Conservation (phyloP, 2,888 invertebrate genomes). For the Argynnis bischoffii region DNA sequence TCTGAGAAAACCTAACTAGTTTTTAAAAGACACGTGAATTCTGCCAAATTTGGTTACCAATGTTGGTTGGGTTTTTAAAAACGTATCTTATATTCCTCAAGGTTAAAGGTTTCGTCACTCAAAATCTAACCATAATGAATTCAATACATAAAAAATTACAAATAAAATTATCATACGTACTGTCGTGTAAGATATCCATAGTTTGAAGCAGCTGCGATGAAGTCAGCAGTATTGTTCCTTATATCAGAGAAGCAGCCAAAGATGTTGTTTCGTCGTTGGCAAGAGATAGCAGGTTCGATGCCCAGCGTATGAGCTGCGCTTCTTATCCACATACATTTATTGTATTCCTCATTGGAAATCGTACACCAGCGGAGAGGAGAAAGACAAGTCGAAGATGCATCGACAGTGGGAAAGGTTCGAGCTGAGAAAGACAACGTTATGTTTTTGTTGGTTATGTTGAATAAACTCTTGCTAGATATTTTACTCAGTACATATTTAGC, state of each 20-base stretch:
- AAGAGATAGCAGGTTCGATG: slow-evolving; percentile 82
- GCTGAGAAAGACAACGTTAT: slow-evolving; percentile 48
- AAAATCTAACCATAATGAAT: background rate
- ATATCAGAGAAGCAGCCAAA: slow-evolving; percentile 82
- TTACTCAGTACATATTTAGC: too few relatives aligned
- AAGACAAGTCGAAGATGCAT: slow-evolving; percentile 55
- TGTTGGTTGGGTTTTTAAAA: too few relatives aligned
- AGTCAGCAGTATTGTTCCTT: slow-evolving; percentile 74
- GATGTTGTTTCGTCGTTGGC: slow-evolving; percentile 66
- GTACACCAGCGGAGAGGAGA: slow-evolving; percentile 84
- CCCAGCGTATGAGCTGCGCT: slow-evolving; percentile 80
- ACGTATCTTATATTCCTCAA: too few relatives aligned
- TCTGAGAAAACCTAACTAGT: too few relatives aligned
- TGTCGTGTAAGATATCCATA: slow-evolving; percentile 84
- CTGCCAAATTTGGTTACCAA: too few relatives aligned
- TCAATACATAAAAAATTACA: background rate
- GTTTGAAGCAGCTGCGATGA: slow-evolving; percentile 84
- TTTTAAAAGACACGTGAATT: too few relatives aligned
- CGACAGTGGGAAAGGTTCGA: slow-evolving; percentile 54
- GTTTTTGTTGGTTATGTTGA: too few relatives aligned
- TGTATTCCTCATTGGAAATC: slow-evolving; percentile 70
- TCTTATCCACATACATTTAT: slow-evolving; percentile 84
- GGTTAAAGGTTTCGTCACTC: too few relatives aligned
- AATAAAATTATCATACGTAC: slow-evolving; percentile 64
- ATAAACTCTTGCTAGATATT: too few relatives aligned